Conservation (phyloP, 2,113 vertebrate species). For the Pseudopipra pipra region DNA sequence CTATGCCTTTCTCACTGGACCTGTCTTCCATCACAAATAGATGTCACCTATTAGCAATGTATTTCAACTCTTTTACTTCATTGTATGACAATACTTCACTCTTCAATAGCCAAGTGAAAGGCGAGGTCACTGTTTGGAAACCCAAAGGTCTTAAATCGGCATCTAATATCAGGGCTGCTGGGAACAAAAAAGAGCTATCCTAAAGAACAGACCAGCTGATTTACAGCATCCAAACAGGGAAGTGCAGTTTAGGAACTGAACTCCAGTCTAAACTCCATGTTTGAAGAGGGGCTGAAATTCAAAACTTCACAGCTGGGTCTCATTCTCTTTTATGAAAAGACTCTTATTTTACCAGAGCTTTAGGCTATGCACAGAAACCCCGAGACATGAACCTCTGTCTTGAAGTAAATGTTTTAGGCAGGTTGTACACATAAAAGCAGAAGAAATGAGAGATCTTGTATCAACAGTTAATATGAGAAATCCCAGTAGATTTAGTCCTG, state of each 20-base stretch:
- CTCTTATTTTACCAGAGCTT: background rate
- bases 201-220: background rate
- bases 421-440: background rate
- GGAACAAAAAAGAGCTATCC: background rate
- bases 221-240: background rate
- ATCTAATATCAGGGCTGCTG: background rate
- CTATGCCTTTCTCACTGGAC: background rate
- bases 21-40: background rate
- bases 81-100: background rate
- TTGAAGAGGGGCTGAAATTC: background rate
- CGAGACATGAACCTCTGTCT: background rate
- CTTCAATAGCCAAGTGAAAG: background rate
- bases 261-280: background rate
- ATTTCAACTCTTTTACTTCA: background rate
- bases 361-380: background rate
- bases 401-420: background rate
- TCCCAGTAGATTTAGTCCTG: background rate
- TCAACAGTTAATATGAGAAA: background rate
- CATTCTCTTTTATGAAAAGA: slow-evolving; percentile 14
- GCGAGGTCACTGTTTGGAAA: background rate
- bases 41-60: background rate
- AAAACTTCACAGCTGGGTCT: slow-evolving; percentile 24
- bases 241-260: background rate
- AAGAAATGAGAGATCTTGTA: background rate
- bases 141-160: background rate